Evolutionary conservation across 2,888 invertebrate genomes (phyloP).

Genomic region (Malthinus flaveolus): DNA sequence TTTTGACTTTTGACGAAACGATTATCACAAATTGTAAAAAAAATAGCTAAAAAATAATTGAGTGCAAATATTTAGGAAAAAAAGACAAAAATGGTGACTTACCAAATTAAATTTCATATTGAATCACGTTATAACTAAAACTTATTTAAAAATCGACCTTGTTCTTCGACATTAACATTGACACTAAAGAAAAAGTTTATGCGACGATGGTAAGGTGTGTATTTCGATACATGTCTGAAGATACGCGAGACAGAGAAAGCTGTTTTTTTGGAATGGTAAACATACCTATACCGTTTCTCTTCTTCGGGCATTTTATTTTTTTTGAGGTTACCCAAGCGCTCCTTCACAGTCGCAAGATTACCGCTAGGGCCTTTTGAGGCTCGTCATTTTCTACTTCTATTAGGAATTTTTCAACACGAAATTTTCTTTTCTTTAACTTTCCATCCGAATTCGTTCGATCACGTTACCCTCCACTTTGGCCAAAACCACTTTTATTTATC

Average conservation of each 20-base stretch:
- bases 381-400: no score
- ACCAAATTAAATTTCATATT: conserved; percentile 21
- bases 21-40: background rate
- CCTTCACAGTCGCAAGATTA: no score
- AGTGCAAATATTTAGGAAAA: no score
- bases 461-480: background rate
- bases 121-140: background rate
- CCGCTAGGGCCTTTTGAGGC: no score
- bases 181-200: conserved; percentile 46
- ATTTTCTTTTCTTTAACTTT: no score
- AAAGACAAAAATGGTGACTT: conserved; percentile 7
- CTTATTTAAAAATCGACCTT: conserved; percentile 36
- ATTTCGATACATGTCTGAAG: background rate
- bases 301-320: background rate
- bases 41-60: background rate
- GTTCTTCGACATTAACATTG: conserved; percentile 46
- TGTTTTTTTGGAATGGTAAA: background rate
- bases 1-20: background rate
- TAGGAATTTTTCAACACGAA: no score
- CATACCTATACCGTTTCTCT: background rate
- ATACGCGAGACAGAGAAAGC: conserved; percentile 21
- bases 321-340: background rate
- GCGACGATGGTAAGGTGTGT: conserved; percentile 25
- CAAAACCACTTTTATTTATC: conserved; percentile 3
- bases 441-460: background rate